Conservation (phyloP, 2,888 invertebrate genomes). For the Hypolimnas misippus region DNA sequence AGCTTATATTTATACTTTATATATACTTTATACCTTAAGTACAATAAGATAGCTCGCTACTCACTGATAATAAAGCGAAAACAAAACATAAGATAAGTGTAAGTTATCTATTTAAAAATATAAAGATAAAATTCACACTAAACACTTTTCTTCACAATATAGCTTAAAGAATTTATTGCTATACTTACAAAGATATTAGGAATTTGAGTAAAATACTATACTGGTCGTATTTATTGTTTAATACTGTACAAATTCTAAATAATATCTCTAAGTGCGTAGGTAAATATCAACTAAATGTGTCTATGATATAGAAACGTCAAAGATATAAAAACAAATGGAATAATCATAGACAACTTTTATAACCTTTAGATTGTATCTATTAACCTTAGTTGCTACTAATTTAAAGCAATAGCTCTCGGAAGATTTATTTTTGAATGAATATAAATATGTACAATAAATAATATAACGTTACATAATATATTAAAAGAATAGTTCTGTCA, state of each 20-base stretch:
- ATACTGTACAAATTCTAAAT: conserved; percentile 16
- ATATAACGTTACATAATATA: neutral
- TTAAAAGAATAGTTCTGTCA: no score
- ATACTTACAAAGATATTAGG: conserved; percentile 29
- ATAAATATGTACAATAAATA: neutral
- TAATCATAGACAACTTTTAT: conserved; percentile 20
- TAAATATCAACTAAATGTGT: conserved; percentile 32
- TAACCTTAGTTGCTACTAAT: neutral
- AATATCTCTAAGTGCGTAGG: conserved; percentile 32
- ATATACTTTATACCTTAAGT: conserved; percentile 14
- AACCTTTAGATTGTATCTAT: neutral
- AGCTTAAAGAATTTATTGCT: conserved; percentile 1
- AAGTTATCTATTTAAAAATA: conserved; percentile 31
- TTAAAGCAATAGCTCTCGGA: neutral
- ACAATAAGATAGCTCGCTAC: conserved; percentile 17
- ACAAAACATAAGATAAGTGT: conserved; percentile 33
- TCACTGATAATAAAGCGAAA: conserved; percentile 28
- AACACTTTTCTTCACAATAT: conserved; percentile 5
- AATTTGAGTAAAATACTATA: neutral
- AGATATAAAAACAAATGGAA: conserved; percentile 17
- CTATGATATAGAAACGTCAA: conserved; percentile 28
- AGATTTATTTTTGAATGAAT: neutral
- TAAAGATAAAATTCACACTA: conserved; percentile 18
- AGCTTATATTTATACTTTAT: no score
- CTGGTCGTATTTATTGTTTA: conserved; percentile 14